These are phyloP conservation scores for Protonemura montana DNA, from an alignment of 2,888 invertebrate species.

Conservation along the genomic window DNA sequence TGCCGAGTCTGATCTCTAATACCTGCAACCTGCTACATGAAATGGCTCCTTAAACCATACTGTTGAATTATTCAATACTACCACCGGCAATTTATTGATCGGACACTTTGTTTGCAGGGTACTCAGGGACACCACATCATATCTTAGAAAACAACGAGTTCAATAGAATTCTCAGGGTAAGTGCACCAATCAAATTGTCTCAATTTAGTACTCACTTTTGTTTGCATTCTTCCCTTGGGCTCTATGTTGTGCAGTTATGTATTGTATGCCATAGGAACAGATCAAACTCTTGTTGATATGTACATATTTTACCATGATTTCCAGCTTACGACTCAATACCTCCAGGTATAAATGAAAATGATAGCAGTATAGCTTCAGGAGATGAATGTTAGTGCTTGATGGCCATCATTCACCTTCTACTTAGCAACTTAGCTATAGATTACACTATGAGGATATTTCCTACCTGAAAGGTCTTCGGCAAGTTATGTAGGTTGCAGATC, in stretches of 20 bases:
- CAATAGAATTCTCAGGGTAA: conserved; percentile 73
- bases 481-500: too few species aligned
- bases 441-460: too few species aligned
- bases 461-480: too few species aligned
- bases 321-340: too few species aligned
- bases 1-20: background rate
- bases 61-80: background rate
- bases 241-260: too few species aligned
- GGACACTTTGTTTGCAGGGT: conserved; percentile 51
- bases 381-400: too few species aligned
- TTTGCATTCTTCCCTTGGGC: background rate
- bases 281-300: background rate
- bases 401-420: too few species aligned
- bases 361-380: too few species aligned
- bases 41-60: background rate
- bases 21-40: background rate
- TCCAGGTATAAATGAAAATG: too few species aligned
- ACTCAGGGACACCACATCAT: conserved; percentile 57
- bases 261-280: background rate
- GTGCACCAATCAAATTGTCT: conserved; percentile 52
- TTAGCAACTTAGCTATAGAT: too few species aligned
- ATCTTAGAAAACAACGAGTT: conserved; percentile 60
- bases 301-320: background rate
- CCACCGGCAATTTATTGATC: background rate
- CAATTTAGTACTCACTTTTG: background rate